Percentiles rank a stretch among this genome's conserved stretches.
These are phyloP conservation scores for Cetonia aurata DNA, from an alignment of 2,888 invertebrate genomes.

Conservation along the genomic window DNA sequence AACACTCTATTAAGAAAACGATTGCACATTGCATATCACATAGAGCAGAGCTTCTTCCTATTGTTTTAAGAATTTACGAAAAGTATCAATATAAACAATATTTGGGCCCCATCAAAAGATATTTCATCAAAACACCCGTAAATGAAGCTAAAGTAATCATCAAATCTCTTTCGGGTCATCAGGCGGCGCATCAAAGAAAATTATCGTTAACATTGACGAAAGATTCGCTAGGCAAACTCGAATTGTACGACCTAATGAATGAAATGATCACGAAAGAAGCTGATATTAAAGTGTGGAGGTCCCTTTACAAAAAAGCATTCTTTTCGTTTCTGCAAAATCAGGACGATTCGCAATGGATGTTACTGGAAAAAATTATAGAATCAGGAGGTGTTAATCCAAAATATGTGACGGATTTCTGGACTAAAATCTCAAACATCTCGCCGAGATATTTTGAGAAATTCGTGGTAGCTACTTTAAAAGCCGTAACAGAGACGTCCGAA, in stretches of 20 bases:
- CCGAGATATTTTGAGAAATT: neutral
- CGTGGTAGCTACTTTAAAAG: neutral
- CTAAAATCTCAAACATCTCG: neutral
- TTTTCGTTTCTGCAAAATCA: constrained; percentile 26
- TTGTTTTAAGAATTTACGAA: neutral
- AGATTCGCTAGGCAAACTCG: neutral
- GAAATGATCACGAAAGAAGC: neutral
- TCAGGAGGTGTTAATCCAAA: neutral
- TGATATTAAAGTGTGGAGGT: constrained; percentile 7
- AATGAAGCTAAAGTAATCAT: constrained; percentile 18
- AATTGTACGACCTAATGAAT: constrained; percentile 19
- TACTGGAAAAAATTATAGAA: constrained; percentile 9
- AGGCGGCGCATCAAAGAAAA: constrained; percentile 42
- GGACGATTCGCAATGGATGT: constrained; percentile 38
- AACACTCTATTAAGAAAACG: neutral
- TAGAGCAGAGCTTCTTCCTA: neutral
- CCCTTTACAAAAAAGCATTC: constrained; percentile 16
- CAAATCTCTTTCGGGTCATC: neutral
- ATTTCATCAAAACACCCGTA: constrained; percentile 25
- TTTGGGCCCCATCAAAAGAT: neutral
- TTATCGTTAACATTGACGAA: constrained; percentile 36
- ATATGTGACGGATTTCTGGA: neutral
- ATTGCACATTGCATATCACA: neutral
- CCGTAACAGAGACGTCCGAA: neutral
- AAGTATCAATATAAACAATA: neutral